Conservation (phyloP, 2,888 invertebrate species). For the Plagiodera versicolora region DNA sequence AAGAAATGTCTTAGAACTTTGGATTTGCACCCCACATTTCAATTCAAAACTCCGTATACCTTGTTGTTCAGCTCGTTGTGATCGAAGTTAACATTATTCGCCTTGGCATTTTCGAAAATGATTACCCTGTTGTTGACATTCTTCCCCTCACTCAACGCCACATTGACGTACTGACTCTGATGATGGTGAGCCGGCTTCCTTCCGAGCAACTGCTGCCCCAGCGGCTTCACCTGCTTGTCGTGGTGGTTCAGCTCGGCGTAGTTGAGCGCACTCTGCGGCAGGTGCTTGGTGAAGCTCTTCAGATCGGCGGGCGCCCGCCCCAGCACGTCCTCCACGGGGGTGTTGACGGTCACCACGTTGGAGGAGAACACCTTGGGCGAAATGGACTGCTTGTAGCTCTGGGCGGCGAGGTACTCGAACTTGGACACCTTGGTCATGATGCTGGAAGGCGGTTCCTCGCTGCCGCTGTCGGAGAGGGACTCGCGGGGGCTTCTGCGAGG, state of each 20-base stretch:
- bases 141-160: constrained; percentile 52
- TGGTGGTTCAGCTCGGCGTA: constrained; percentile 52
- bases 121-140: constrained; percentile 52
- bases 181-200: constrained; percentile 40
- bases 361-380: constrained; percentile 82
- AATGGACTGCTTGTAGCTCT: constrained; percentile 61
- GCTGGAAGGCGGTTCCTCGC: constrained; percentile 60
- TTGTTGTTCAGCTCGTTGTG: constrained; percentile 52
- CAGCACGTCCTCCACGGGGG: constrained; percentile 76
- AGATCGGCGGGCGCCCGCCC: constrained; percentile 63
- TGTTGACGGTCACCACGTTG: constrained; percentile 76
- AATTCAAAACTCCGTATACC: too few relatives aligned
- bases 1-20: too few relatives aligned
- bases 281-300: constrained; percentile 64
- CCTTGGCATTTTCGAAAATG: constrained; percentile 52
- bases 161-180: constrained; percentile 51
- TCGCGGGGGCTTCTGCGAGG: constrained; percentile 61
- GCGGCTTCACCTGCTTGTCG: constrained; percentile 49
- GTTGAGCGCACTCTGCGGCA: constrained; percentile 57
- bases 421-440: constrained; percentile 78
- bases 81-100: constrained; percentile 47
- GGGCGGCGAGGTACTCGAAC: constrained; percentile 75
- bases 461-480: constrained; percentile 56
- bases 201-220: constrained; percentile 48
- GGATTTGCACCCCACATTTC: too few relatives aligned